A percentile compares a stretch with the other conserved stretches of the same genome.
These are phyloP conservation scores for Arrhamphus sclerolepis DNA, from an alignment of 2,797 vertebrate species.

Conservation along the genomic window DNA sequence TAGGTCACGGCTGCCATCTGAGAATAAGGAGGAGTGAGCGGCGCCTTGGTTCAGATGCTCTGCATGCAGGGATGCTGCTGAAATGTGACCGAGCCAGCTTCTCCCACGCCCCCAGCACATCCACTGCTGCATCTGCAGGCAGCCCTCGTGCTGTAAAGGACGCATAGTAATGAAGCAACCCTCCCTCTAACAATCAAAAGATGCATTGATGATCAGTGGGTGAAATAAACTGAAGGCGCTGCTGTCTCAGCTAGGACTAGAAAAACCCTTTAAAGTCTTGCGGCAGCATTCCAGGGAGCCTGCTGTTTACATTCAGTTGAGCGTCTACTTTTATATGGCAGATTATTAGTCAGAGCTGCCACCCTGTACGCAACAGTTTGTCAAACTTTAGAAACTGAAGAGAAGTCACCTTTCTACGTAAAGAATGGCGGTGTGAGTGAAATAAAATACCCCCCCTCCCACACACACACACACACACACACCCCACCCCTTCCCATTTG, in stretches of 20 bases:
- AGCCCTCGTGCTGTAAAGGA: constrained; percentile 59
- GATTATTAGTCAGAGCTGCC: constrained; percentile 52
- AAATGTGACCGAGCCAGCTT: constrained; percentile 71
- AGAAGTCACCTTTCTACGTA: not conserved
- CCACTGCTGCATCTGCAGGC: constrained; percentile 62
- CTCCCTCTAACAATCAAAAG: constrained; percentile 78
- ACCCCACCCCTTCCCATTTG: no score
- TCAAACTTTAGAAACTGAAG: constrained; percentile 39
- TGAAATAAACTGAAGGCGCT: constrained; percentile 60
- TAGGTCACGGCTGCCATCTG: constrained; percentile 81
- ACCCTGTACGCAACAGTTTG: constrained; percentile 46
- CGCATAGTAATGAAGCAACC: constrained; percentile 79
- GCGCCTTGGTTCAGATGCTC: constrained; percentile 62
- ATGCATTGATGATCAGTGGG: constrained; percentile 75
- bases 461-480: no score
- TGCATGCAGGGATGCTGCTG: constrained; percentile 51
- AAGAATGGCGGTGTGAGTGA: constrained; percentile 19
- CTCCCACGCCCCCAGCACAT: constrained; percentile 60
- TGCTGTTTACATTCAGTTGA: constrained; percentile 59
- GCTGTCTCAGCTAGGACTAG: constrained; percentile 67
- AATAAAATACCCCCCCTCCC: constrained; percentile 3
- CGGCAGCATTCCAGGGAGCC: constrained; percentile 28
- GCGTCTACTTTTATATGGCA: constrained; percentile 53
- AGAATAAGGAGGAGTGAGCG: constrained; percentile 72
- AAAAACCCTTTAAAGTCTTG: constrained; percentile 50